These are phyloP conservation scores for Scophthalmus maximus DNA, from an alignment of 2,113 vertebrate genomes.

Conservation along the genomic window DNA sequence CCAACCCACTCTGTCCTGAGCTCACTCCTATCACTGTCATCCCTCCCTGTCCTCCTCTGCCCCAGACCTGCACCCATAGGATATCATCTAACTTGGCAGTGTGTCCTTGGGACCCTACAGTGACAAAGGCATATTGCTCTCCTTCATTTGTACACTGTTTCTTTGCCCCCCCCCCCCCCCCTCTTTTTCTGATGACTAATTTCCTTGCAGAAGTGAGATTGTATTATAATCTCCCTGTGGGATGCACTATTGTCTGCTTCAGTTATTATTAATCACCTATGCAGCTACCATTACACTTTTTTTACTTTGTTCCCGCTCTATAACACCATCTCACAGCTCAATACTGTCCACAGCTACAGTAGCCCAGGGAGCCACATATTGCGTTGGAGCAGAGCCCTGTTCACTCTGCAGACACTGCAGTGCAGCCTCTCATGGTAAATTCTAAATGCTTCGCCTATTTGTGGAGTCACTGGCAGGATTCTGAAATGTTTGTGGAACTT, in stretches of 20 bases:
- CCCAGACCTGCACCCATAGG: constrained; percentile 67
- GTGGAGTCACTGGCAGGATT: constrained; percentile 53
- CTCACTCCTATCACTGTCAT: constrained; percentile 11
- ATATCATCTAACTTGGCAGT: constrained; percentile 75
- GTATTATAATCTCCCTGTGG: constrained; percentile 24
- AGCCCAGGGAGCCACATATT: constrained; percentile 26
- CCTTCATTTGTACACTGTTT: constrained; percentile 42
- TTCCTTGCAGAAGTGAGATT: constrained; percentile 23
- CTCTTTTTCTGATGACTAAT: constrained; percentile 29
- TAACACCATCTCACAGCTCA: constrained; percentile 17
- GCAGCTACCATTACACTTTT: background rate
- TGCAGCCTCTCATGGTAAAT: constrained; percentile 68
- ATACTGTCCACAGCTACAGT: constrained; percentile 19
- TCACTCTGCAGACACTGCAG: constrained; percentile 77
- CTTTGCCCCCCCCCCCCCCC: constrained; percentile 16
- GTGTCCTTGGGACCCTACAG: constrained; percentile 75
- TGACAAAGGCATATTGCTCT: constrained; percentile 69
- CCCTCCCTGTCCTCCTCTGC: constrained; percentile 62
- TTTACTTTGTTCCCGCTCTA: constrained; percentile 23
- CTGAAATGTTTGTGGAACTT: constrained; percentile 61
- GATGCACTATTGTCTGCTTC: constrained; percentile 11
- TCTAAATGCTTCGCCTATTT: constrained; percentile 67
- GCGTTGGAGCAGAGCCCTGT: constrained; percentile 45
- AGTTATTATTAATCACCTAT: constrained; percentile 50
- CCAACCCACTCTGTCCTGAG: constrained; percentile 8